Base-by-base conservation (phyloP, 2,888 invertebrate species). In the Phaonia tiefii region DNA sequence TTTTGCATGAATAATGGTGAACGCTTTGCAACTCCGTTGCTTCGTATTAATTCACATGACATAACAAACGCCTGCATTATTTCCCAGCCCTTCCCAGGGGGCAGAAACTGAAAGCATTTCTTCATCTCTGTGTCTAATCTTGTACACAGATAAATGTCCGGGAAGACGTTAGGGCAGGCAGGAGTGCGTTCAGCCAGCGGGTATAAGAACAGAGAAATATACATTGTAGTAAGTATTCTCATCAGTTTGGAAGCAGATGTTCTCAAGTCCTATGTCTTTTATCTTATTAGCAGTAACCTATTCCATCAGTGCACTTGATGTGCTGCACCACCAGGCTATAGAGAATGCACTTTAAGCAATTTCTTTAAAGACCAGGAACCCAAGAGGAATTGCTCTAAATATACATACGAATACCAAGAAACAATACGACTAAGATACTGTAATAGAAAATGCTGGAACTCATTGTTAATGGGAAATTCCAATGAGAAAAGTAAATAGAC, bases 281-380 rank as follows among this genome's bases (percentile, higher is more conserved):
- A 75, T 77, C 75, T 71, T 70, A 77, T 81, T 80, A 74, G 70
- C n/a, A 74, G 80, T 77, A 81, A 81, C 75, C 67, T 75, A 67
- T 75, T 37, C 71, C 67, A 75, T 77, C 77, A 77, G 70, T 75
- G 69, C 44, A 69, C 37, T 31, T 31, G 31, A 31, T 31, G 31
- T 31, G 31, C 31, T 70, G 17, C 69, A 66, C n/a, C 20, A 44
- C n/a, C 11, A 2, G 2, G 31, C 46, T 4, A 2, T 13, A 46
- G 46, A 46, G 46, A 15, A 7, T 3, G 56, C 42, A 60, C 63
- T 75, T 11, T 22, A 79, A 70, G 31, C 4, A 31, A 31, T 31
- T 31, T 31, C 8, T 31, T 8, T 8, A 31, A 31, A 31, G 31
- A 31, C 31, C 31, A 31, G 3, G 4, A 31, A 31, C 31, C 8